Percentiles rank a stretch among this genome's conserved stretches.
Conservation (phyloP, 64 coral and sea anemone species). For the Orbicella faveolata region DNA sequence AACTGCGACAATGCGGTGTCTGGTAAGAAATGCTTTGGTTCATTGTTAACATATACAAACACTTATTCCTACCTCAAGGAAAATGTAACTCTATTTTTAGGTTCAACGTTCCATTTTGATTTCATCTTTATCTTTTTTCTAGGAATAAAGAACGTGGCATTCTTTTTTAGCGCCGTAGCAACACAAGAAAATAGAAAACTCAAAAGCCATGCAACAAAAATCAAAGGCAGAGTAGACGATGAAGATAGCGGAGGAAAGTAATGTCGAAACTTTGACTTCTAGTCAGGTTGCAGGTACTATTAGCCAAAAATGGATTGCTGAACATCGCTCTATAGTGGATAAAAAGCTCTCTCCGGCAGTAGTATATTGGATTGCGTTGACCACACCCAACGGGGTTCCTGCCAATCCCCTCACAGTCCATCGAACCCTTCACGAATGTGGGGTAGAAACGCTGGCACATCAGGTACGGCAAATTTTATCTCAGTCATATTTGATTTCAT, state of each 20-base stretch:
- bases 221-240: background rate
- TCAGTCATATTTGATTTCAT: background rate
- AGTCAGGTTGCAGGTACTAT: conserved; percentile 22
- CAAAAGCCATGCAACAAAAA: background rate
- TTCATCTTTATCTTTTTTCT: background rate
- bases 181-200: background rate
- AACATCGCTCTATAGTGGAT: background rate
- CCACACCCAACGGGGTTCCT: conserved; percentile 25
- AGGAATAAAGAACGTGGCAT: conserved; percentile 25
- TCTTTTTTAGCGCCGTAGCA: conserved; percentile 43
- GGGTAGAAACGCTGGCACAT: background rate
- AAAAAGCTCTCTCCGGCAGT: conserved; percentile 29
- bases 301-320: background rate
- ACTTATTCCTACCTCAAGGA: background rate
- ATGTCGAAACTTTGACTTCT: background rate
- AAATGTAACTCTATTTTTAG: background rate
- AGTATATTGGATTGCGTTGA: conserved; percentile 42
- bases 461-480: background rate
- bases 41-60: background rate
- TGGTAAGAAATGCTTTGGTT: conserved; percentile 23
- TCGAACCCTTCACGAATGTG: conserved; percentile 4
- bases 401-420: conserved; percentile 42
- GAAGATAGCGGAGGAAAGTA: conserved; percentile 2
- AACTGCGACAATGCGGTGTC: conserved; percentile 36
- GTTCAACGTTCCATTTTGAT: background rate